phyloP scores from a whole-genome alignment of 2,888 invertebrate genomes.

The Agrilus mali region DNA sequence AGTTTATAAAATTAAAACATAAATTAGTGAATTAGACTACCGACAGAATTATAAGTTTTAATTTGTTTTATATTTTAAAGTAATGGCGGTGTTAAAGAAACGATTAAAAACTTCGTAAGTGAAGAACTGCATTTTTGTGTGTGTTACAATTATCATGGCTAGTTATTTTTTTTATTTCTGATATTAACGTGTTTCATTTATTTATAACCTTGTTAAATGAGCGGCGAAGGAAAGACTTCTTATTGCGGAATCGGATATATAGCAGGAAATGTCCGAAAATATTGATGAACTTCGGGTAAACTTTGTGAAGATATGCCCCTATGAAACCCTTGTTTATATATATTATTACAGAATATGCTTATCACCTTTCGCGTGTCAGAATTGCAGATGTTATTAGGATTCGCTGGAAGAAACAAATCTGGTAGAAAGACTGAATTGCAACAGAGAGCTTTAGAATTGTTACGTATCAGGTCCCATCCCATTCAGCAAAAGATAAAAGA shows the following conservation, averaged over 20 bases:
- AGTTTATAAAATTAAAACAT: too few relatives aligned
- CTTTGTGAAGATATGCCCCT: background rate
- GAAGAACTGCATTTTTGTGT: background rate
- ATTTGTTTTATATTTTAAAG: too few relatives aligned
- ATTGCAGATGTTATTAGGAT: constrained; percentile 69
- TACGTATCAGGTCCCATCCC: constrained; percentile 50
- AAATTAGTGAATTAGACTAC: too few relatives aligned
- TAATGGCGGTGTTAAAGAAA: background rate
- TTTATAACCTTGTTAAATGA: constrained; percentile 12
- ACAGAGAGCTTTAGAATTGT: constrained; percentile 56
- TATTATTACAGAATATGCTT: constrained; percentile 34
- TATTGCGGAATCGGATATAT: constrained; percentile 12
- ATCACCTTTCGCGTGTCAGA: constrained; percentile 71
- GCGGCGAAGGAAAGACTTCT: constrained; percentile 10
- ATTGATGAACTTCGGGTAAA: constrained; percentile 33
- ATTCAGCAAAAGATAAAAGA: constrained; percentile 53
- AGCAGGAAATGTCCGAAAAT: constrained; percentile 33
- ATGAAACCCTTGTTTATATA: background rate
- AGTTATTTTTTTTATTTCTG: background rate
- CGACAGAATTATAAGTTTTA: too few relatives aligned
- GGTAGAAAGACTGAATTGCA: constrained; percentile 72
- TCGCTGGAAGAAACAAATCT: constrained; percentile 64
- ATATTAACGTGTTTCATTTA: constrained; percentile 4
- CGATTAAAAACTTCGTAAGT: background rate
- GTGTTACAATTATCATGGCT: background rate